These are phyloP conservation scores for Mermis nigrescens DNA, from an alignment of 2,888 invertebrate species.

Conservation along the genomic window DNA sequence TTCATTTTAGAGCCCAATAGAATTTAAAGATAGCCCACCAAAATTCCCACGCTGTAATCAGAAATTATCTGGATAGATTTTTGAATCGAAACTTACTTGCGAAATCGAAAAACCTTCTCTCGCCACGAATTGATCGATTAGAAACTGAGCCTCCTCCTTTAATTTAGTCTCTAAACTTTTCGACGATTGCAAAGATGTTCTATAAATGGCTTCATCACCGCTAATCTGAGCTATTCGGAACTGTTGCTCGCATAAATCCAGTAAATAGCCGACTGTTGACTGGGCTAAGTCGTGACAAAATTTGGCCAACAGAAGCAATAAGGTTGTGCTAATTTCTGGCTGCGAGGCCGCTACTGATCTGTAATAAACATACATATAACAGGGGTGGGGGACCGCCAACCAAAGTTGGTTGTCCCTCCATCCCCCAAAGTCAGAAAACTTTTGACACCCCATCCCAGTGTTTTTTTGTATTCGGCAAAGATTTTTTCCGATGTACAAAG, in stretches of 20 bases:
- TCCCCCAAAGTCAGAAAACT: no score
- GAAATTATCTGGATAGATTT: no score
- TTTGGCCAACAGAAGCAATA: slow-evolving; percentile 15
- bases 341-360: no score
- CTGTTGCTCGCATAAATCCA: slow-evolving; percentile 28
- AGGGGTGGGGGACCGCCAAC: no score
- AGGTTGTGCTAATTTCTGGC: slow-evolving; percentile 5
- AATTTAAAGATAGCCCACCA: no score
- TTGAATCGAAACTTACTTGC: slow-evolving; percentile 13
- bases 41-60: no score
- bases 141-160: slow-evolving; percentile 15
- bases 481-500: no score
- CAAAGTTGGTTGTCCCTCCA: no score
- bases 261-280: slow-evolving; percentile 23
- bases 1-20: no score
- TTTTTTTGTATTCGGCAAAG: no score
- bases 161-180: slow-evolving; percentile 2
- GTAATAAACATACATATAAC: no score
- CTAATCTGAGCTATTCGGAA: slow-evolving; percentile 12
- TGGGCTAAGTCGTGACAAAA: slow-evolving; percentile 19
- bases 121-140: slow-evolving; percentile 19
- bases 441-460: no score
- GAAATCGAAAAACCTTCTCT: slow-evolving; percentile 17
- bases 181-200: neutral
- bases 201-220: neutral